Percentiles rank a stretch among this genome's conserved stretches.
Evolutionary conservation across 2,797 vertebrate genomes (phyloP).

Genomic region (Toxotes lorentzi): DNA sequence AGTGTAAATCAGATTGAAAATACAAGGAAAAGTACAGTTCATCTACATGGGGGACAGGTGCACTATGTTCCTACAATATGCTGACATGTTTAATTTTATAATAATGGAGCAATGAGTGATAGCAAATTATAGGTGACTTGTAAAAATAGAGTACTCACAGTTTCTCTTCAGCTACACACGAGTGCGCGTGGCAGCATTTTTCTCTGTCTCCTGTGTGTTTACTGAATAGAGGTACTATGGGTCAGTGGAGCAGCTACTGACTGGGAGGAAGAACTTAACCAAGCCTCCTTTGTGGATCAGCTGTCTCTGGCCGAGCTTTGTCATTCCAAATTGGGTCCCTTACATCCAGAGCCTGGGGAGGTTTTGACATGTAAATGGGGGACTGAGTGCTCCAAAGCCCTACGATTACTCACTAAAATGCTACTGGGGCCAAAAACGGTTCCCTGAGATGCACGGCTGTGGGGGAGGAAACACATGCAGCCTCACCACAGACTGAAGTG

Average conservation of each 20-base stretch:
- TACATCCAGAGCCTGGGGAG: slow-evolving; percentile 78
- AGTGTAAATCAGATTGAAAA: slow-evolving; percentile 13
- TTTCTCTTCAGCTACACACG: slow-evolving; percentile 38
- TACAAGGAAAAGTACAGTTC: slow-evolving; percentile 1
- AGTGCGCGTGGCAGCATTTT: slow-evolving; percentile 65
- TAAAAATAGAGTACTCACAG: slow-evolving; percentile 35
- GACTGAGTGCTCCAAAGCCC: slow-evolving; percentile 72
- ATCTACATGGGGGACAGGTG: background rate
- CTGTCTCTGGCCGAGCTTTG: slow-evolving; percentile 85
- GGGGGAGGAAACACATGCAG: slow-evolving; percentile 52
- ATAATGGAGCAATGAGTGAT: background rate
- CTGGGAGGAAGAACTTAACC: slow-evolving; percentile 87
- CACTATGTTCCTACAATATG: slow-evolving; percentile 11
- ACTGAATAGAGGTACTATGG: slow-evolving; percentile 82
- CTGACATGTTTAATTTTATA: slow-evolving; percentile 15
- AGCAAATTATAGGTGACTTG: slow-evolving; percentile 28
- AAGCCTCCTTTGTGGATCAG: slow-evolving; percentile 87
- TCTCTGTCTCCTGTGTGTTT: slow-evolving; percentile 56
- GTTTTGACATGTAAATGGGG: slow-evolving; percentile 84
- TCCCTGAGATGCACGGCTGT: slow-evolving; percentile 68
- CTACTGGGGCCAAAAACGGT: slow-evolving; percentile 72
- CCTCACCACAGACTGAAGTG: slow-evolving; percentile 74
- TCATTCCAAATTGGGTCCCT: slow-evolving; percentile 84
- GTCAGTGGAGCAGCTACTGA: slow-evolving; percentile 87
- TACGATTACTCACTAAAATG: slow-evolving; percentile 80